Conservation (phyloP, 2,888 invertebrate species). For the Gymnosoma rotundatum region DNA sequence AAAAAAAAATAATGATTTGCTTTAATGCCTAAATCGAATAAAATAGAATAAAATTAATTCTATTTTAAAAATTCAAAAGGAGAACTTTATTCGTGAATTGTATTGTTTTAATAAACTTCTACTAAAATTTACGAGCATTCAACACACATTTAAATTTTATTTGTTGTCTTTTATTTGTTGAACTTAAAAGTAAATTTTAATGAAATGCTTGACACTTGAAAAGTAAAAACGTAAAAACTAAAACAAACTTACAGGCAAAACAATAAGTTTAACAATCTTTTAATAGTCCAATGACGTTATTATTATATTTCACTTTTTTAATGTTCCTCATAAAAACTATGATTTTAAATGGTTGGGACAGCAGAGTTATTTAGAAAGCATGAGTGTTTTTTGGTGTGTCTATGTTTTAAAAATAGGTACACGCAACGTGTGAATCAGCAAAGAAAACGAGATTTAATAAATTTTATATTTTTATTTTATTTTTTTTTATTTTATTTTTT, state of each 20-base stretch:
- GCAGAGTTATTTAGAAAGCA: not conserved
- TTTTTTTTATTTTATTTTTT: not conserved
- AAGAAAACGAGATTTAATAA: constrained; percentile 3
- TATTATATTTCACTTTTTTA: constrained; percentile 12
- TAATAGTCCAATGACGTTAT: constrained; percentile 67
- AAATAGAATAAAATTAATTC: not conserved
- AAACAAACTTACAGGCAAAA: constrained; percentile 26
- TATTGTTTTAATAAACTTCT: not conserved
- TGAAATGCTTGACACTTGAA: constrained; percentile 53
- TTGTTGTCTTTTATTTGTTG: constrained; percentile 38
- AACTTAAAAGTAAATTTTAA: constrained; percentile 51
- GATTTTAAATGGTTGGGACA: not conserved
- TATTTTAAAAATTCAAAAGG: not conserved
- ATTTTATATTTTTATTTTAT: not conserved
- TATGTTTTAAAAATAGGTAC: constrained; percentile 9
- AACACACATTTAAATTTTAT: constrained; percentile 41
- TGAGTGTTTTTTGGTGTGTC: not conserved
- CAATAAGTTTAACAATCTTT: constrained; percentile 65
- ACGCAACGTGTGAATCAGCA: constrained; percentile 2
- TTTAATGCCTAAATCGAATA: not conserved
- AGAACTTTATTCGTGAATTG: not conserved
- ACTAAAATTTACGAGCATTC: constrained; percentile 47
- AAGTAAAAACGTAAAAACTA: constrained; percentile 17
- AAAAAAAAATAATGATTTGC: not conserved
- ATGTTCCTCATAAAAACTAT: not conserved